Evolutionary conservation across 2,113 vertebrate species (phyloP), one percentile per base, ranked within the genome.

Genomic region (Gymnorhina tibicen): DNA sequence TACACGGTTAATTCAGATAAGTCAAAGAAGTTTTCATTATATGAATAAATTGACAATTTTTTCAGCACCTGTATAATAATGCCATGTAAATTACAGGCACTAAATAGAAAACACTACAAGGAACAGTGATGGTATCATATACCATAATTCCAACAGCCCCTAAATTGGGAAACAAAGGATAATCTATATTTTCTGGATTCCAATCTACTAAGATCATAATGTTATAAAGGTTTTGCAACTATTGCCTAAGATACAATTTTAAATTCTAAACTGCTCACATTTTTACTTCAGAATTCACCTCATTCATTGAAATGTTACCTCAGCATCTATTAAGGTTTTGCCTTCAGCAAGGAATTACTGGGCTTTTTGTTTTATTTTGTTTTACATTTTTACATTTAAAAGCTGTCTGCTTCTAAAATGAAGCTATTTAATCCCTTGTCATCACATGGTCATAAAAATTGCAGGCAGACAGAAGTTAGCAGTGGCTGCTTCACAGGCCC

Each of bases 381-480:
- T 93, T 86, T 95, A 89, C 80, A 87, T 91, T 96, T 96, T 96
- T 93, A 88, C 89, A 91, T 96, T 95, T 93, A 94, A 97, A 96
- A 91, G 82, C 92, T 91, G 83, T 87, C 93, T 97, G 94, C 91
- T 95, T 95, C 93, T 96, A 93, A 98, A 98, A 97, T 95, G 94
- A 98, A 98, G 96, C 96, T 97, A 97, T 98, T 98, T 97, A 97
- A 97, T 97, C 89, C 73, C 96, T 97, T 98, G 97, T 98, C 98
- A 97, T 98, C 97, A 97, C 96, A 97, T 87, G 97, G 94, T 96
- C 97, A 96, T 98, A 98, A 98, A 98, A 98, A 98, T 97, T 96
- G 89, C 97, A 98, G 96, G 97, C 98, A 97, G 97, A 93, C 96
- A 97, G 88, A 98, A 98, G 97, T 97, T 95, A 96, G 96, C 97